A percentile compares a stretch with the other conserved stretches of the same genome.
phyloP scores from a whole-genome alignment of 1,140 invertebrate genomes.

The Bombus terrestris region DNA sequence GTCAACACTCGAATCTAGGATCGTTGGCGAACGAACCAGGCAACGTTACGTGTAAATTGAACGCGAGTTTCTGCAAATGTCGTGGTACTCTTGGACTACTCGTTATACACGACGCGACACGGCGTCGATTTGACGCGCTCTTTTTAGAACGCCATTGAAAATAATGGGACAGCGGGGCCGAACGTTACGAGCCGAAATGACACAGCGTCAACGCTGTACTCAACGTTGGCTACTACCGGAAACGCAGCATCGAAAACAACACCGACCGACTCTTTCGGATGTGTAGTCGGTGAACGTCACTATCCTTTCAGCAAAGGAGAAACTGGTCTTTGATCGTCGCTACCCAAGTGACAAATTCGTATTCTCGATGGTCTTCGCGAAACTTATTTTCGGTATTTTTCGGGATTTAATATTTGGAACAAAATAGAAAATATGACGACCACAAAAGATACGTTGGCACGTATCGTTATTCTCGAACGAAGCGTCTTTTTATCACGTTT shows the following conservation, averaged over 20 bases:
- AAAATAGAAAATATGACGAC: neutral
- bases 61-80: neutral
- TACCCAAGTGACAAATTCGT: neutral
- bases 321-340: neutral
- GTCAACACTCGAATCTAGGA: neutral
- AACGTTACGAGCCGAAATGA: constrained; percentile 20
- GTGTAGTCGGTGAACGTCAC: neutral
- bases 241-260: constrained; percentile 17
- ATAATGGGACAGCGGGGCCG: neutral
- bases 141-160: constrained; percentile 30
- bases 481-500: no score
- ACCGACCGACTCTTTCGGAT: neutral
- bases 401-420: neutral
- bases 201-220: neutral
- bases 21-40: neutral
- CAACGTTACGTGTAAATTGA: constrained; percentile 12
- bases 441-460: no score
- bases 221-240: constrained; percentile 9
- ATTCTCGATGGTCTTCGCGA: neutral
- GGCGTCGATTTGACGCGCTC: constrained; percentile 5
- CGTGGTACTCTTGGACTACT: neutral
- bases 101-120: neutral
- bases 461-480: no score
- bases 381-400: neutral
- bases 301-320: neutral